Conservation (phyloP, 2,888 invertebrate genomes). For the Adineta ricciae region DNA sequence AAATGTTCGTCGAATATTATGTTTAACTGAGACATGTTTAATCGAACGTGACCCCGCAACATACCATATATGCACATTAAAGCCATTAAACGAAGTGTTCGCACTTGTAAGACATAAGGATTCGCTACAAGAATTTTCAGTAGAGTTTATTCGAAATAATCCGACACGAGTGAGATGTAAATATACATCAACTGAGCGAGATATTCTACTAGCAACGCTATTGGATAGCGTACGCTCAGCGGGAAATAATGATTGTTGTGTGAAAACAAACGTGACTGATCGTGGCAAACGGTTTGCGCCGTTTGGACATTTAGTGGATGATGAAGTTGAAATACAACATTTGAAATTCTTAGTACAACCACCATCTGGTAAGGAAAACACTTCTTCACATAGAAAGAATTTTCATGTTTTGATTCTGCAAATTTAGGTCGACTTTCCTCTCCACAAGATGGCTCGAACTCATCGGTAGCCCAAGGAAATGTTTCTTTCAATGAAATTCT, state of each 20-base stretch:
- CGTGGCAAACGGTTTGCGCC: conserved; percentile 64
- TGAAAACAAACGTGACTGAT: conserved; percentile 71
- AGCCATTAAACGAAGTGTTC: conserved; percentile 45
- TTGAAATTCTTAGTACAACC: conserved; percentile 66
- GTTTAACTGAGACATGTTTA: conserved; percentile 85
- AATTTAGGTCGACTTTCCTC: conserved; percentile 5
- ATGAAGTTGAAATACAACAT: conserved; percentile 83
- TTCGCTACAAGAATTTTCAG: conserved; percentile 80
- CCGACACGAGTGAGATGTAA: conserved; percentile 65
- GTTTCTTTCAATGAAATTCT: conserved; percentile 69
- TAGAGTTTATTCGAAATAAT: conserved; percentile 73
- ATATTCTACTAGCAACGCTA: conserved; percentile 82
- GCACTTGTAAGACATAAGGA: conserved; percentile 65
- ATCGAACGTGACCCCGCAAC: conserved; percentile 92
- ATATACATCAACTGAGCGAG: conserved; percentile 77
- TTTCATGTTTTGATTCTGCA: no score
- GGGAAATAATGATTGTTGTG: conserved; percentile 89
- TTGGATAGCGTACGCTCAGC: conserved; percentile 90
- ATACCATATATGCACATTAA: conserved; percentile 78
- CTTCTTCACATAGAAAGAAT: neutral
- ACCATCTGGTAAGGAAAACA: conserved; percentile 48
- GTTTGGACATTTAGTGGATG: conserved; percentile 70
- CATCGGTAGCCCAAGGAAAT: conserved; percentile 47
- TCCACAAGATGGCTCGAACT: neutral
- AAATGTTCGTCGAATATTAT: conserved; percentile 74